A percentile compares a stretch with the other conserved stretches of the same genome.
Conservation (phyloP, 2,888 invertebrate species). For the Netelia melanura region DNA sequence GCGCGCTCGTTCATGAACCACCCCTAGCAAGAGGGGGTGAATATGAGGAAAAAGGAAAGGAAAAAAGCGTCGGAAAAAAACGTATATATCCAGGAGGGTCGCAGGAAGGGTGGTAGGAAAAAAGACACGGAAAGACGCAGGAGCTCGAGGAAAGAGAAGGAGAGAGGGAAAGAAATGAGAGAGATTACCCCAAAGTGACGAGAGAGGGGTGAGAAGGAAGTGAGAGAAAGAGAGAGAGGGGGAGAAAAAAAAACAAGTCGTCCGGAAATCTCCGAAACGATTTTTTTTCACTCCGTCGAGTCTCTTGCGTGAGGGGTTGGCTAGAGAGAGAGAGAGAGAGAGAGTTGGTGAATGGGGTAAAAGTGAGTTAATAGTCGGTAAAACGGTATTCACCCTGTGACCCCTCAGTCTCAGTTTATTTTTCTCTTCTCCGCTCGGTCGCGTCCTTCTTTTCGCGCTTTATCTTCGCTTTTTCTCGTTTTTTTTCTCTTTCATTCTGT, state of each 20-base stretch:
- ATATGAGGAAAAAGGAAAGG: conserved; percentile 35
- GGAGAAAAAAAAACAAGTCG: conserved; percentile 76
- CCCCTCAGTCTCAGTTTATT: conserved; percentile 75
- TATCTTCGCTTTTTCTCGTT: conserved; percentile 41
- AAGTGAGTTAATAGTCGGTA: conserved; percentile 85
- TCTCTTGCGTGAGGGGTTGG: conserved; percentile 65
- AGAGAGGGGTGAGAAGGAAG: conserved; percentile 69
- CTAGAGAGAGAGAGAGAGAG: conserved; percentile 11
- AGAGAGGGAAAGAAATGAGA: conserved; percentile 65
- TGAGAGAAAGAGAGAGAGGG: conserved; percentile 64
- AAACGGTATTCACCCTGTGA: conserved; percentile 84
- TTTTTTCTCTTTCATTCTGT: conserved; percentile 38
- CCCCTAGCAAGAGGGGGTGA: conserved; percentile 60
- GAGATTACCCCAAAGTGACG: conserved; percentile 76
- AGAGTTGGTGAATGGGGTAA: conserved; percentile 80
- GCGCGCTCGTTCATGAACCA: conserved; percentile 68
- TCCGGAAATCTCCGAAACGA: conserved; percentile 70
- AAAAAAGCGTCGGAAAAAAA: conserved; percentile 60
- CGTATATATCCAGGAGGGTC: conserved; percentile 53
- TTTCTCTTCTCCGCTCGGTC: conserved; percentile 38
- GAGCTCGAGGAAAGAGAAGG: conserved; percentile 60
- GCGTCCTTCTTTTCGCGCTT: conserved; percentile 1
- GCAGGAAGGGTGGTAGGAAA: conserved; percentile 61
- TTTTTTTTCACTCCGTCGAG: conserved; percentile 66
- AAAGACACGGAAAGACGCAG: conserved; percentile 39